Base-by-base conservation (phyloP, 2,888 invertebrate species). In the Campaea margaritaria region DNA sequence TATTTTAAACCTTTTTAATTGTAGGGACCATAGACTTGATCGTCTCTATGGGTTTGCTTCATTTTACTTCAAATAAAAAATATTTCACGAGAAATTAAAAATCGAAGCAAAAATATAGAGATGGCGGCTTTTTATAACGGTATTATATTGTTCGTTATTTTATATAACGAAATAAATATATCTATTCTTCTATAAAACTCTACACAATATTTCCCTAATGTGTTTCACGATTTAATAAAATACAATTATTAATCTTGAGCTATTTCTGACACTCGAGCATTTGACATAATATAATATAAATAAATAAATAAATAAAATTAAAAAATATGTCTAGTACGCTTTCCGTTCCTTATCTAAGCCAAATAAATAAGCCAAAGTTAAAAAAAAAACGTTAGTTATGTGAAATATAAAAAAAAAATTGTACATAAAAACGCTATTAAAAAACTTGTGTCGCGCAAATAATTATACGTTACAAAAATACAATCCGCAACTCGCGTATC, bases 301-400 rank as follows among this genome's bases (percentile, higher is more conserved):
- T 31, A 36, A 47, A 56, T 48, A 57, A 52, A 50, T 56, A 65
- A 44, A 34, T 16, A 38, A 60, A 57, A 68, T 60, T 55, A 64
- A 38, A 65, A 55, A 31, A 63, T 55, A 62, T 49, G 28, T 57
- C 57, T 64, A 51, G 60, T 62, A 54, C 61, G 76, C 63, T 70
- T 79, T 74, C 74, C 70, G 74, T 80, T 75, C 78, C 77, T 82
- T 74, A 73, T 79, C 79, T 82, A 86, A 83, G 90, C 89, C 90
- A 90, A 90, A 91, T 79, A 83, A 71, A 78, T 85, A 86, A 90
- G 89, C 91, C 90, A 91, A 91, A 86, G 85, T 82, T 78, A 77
- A 76, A 73, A 79, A 82, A 76, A 76, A 75, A 70, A 67, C 67
- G 65, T 64, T 69, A 67, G 61, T 59, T 60, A 65, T 61, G 13